phyloP scores from a whole-genome alignment of 2,797 vertebrate genomes.

The Bothrops alternatus region DNA sequence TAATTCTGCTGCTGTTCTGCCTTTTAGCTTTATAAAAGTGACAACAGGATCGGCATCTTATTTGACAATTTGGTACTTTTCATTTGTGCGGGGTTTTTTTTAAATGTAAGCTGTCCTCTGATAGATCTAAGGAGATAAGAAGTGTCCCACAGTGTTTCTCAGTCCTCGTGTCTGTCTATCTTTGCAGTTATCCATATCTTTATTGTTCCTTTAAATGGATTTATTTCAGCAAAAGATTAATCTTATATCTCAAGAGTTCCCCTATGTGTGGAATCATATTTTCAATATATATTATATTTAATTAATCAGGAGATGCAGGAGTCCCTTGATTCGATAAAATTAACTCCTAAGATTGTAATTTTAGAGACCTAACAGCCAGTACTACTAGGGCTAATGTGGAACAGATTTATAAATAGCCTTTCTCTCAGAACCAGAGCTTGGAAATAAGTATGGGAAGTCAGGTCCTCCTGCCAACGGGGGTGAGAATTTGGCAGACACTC shows the following conservation, averaged over 20 bases:
- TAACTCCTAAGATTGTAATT: neutral
- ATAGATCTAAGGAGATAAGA: neutral
- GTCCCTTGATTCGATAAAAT: neutral
- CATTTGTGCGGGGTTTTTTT: neutral
- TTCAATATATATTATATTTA: neutral
- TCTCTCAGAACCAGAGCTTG: neutral
- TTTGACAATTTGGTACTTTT: neutral
- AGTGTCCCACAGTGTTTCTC: neutral
- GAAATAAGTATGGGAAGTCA: slow-evolving; percentile 27
- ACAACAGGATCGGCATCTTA: neutral
- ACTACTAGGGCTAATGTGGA: slow-evolving; percentile 11
- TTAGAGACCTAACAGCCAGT: neutral
- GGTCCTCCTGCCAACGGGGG: slow-evolving; percentile 18
- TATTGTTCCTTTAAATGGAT: neutral
- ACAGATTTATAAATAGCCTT: neutral
- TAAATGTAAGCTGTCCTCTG: neutral
- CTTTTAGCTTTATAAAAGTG: neutral
- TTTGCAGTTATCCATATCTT: neutral
- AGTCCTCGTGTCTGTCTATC: neutral
- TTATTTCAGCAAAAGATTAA: neutral
- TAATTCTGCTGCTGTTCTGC: neutral
- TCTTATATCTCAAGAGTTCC: neutral
- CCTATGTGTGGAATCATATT: neutral
- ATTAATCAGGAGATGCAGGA: neutral
- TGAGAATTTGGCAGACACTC: slow-evolving; percentile 1